Percentiles rank a stretch among this genome's conserved stretches.
These are phyloP conservation scores for Gyrodactylus salaris DNA, from an alignment of 1,140 invertebrate genomes.

Conservation along the genomic window DNA sequence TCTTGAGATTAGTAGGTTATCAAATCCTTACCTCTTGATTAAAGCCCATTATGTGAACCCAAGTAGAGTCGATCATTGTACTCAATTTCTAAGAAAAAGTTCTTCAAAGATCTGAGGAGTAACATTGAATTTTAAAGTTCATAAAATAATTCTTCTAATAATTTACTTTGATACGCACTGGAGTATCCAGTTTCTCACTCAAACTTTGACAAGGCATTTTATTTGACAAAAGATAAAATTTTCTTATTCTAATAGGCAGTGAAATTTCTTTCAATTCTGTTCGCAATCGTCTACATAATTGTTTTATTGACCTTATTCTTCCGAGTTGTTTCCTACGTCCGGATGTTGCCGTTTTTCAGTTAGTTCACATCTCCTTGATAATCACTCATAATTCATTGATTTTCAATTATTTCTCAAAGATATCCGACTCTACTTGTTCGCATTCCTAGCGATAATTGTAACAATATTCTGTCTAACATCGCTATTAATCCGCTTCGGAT, in stretches of 20 bases:
- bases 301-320: not conserved
- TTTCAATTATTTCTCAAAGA: not conserved
- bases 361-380: not conserved
- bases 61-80: no score
- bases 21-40: no score
- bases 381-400: not conserved
- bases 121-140: no score
- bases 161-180: no score
- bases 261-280: not conserved
- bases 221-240: not conserved
- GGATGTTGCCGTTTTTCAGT: not conserved
- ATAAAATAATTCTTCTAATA: no score
- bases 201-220: not conserved
- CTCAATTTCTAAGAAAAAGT: no score
- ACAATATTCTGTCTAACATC: not conserved
- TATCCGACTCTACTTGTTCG: not conserved
- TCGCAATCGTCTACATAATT: not conserved
- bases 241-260: not conserved
- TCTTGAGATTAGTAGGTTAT: no score
- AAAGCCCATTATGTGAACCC: no score
- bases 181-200: not conserved
- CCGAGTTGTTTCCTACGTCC: not conserved
- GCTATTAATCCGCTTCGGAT: not conserved
- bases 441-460: not conserved
- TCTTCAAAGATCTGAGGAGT: no score